Base-by-base conservation (phyloP, 2,888 invertebrate species). In the Thecocarcelia acutangulata region DNA sequence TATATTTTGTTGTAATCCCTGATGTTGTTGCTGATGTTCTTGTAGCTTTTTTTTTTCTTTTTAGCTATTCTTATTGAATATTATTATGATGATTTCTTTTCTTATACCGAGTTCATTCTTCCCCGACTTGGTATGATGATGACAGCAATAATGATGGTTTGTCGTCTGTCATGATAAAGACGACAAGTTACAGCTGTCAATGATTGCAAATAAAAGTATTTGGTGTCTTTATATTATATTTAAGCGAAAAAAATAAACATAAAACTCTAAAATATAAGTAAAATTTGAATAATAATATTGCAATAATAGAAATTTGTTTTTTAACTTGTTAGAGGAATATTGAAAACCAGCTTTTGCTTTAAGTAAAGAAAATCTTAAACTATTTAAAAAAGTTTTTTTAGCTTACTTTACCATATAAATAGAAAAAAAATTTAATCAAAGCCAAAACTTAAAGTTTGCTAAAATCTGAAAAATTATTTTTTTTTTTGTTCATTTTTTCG, bases 151-250 rank as follows among this genome's bases (percentile, higher is more conserved):
- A 44, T 54, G 77, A 81, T 77, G 76, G 66, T 64, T 75, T 83
- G 83, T 83, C 77, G 48, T 72, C 72, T 84, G 80, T 81, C 84
- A 84, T 83, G 83, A 84, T 84, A 80, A 80, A 81, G 83, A 80
- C 76, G 83, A 84, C 83, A 80, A 64, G 64, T 80, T 83, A 83
- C 83, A 83, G 73, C 83, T 84, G 83, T 81, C 84, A 84, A 80
- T 79, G 79, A 81, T 83, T 81, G 74, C 77, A 83, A 83, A 70
- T 64, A 64, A 66, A 50, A 33, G 59, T 68, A 68, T 78, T 82
- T 75, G 66, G 69, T 78, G 70, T 75, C 82, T 82, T 75, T 66
- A 82, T 79, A 66, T 75, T 78, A n/a, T 54, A 61, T 63, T 8
- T 3, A 33, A 33, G 9, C 33, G 2, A 48, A 28, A 13, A 74